Percentiles rank a stretch among this genome's conserved stretches.
phyloP scores from a whole-genome alignment of 92 coral and sea anemone species.

The Umimayanthus kanabou region DNA sequence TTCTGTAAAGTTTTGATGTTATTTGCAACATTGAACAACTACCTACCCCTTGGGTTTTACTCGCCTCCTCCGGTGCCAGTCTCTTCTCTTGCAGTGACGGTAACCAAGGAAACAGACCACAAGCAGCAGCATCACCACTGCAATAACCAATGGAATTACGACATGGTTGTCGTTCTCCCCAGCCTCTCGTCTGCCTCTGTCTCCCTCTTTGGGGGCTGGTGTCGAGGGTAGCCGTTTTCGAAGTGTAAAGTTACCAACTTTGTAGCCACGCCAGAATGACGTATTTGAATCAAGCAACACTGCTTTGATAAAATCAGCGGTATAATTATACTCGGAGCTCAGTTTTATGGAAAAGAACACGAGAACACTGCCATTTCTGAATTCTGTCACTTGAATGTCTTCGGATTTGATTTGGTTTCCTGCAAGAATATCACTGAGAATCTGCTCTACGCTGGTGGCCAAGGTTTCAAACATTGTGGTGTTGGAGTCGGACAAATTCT shows the following conservation, averaged over 20 bases:
- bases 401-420: conserved; percentile 3
- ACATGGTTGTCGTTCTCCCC: background rate
- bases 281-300: conserved; percentile 37
- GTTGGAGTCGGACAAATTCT: conserved; percentile 49
- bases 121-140: background rate
- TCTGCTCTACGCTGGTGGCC: conserved; percentile 37
- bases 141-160: background rate
- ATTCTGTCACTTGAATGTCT: conserved; percentile 43
- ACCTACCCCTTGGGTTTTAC: background rate
- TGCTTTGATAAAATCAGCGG: conserved; percentile 17
- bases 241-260: conserved; percentile 45
- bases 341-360: conserved; percentile 28
- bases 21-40: background rate
- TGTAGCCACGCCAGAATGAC: conserved; percentile 52
- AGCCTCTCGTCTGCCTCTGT: background rate
- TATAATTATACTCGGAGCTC: conserved; percentile 2
- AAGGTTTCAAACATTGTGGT: conserved; percentile 45
- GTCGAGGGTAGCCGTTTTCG: background rate
- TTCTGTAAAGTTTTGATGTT: background rate
- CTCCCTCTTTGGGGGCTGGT: background rate
- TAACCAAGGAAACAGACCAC: conserved; percentile 19
- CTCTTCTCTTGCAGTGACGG: conserved; percentile 8
- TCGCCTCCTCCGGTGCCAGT: conserved; percentile 7
- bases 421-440: conserved; percentile 32
- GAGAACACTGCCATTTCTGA: conserved; percentile 56